A percentile compares a stretch with the other conserved stretches of the same genome.
phyloP scores from a whole-genome alignment of 2,113 vertebrate species.

The Vicugna pacos region DNA sequence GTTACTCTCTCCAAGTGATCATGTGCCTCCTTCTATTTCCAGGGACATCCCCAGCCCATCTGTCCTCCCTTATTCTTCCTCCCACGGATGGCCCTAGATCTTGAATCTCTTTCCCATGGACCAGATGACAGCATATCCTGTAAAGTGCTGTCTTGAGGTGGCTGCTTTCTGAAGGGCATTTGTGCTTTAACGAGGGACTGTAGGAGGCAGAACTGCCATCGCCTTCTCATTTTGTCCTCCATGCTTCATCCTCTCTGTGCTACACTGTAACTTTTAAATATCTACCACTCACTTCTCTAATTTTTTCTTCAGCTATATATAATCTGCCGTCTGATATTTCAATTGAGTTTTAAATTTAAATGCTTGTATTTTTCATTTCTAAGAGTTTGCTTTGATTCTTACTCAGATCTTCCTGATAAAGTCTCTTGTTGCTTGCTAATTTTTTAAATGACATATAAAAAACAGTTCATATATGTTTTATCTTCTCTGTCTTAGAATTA shows the following conservation, averaged over 20 bases:
- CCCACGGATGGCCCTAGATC: neutral
- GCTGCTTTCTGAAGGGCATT: slow-evolving; percentile 3
- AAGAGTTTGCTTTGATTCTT: neutral
- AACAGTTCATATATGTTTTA: neutral
- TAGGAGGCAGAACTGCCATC: neutral
- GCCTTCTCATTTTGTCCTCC: neutral
- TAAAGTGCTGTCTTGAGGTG: neutral
- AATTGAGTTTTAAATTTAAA: neutral
- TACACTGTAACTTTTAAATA: neutral
- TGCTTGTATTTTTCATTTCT: neutral
- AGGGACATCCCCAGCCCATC: too few relatives aligned
- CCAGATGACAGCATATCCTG: neutral
- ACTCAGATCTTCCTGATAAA: neutral
- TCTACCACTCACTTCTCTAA: neutral
- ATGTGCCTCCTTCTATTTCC: neutral
- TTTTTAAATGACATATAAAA: neutral
- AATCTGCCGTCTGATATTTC: neutral
- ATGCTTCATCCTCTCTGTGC: neutral
- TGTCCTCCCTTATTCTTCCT: neutral
- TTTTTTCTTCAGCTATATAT: neutral
- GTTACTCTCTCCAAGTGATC: neutral
- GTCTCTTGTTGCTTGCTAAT: neutral
- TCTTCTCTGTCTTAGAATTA: neutral
- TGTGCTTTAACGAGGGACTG: neutral
- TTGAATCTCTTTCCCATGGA: neutral